Base-by-base conservation (phyloP, 2,113 vertebrate genomes). In the Crotalus viridis region DNA sequence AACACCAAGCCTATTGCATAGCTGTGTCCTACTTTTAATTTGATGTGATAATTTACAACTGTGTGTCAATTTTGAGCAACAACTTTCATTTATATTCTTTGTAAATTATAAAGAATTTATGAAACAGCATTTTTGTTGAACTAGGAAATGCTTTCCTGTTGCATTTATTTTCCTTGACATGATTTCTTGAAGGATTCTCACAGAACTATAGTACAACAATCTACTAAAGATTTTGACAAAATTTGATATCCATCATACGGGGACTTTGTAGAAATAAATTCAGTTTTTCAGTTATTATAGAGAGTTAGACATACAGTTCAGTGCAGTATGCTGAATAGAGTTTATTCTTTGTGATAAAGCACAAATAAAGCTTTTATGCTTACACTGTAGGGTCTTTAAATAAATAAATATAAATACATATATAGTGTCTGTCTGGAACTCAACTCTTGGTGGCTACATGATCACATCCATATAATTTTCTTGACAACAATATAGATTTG, bases 1-100 rank as follows among this genome's bases (percentile, higher is more conserved):
- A 64, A 10, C 61, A 13, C 26, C 10, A 59, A 54, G 91, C 91
- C 91, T 93, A 87, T 93, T 90, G 59, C 54, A 64, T 21, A 26
- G 17, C 5, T 57, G 5, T 9, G 64, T 4, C 3, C 10, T 51
- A 59, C 6, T 85, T 51, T 59, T 28, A 56, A 28, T 54, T 39
- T 89, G 69, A 85, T 4, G 1, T 33, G 2, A 85, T 92, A 33
- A 12, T 74, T 93, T 56, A 55, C 13, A 55, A 89, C 39, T 21
- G 15, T 48, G 5, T 55, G 21, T 92, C 87, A 69, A 19, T 69
- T 33, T 55, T 89, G 88, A 59, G 21, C 19, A 89, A 51, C 19
- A 85, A 19, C 19, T 12, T 85, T 55, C 54, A 33, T 57, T 59
- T 85, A 17, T 21, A 52, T 28, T 48, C 39, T 59, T 59, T 89